Percentiles rank a stretch among this genome's conserved stretches.
Conservation (phyloP, 2,113 vertebrate species). For the Cyphomyrus discorhynchus region DNA sequence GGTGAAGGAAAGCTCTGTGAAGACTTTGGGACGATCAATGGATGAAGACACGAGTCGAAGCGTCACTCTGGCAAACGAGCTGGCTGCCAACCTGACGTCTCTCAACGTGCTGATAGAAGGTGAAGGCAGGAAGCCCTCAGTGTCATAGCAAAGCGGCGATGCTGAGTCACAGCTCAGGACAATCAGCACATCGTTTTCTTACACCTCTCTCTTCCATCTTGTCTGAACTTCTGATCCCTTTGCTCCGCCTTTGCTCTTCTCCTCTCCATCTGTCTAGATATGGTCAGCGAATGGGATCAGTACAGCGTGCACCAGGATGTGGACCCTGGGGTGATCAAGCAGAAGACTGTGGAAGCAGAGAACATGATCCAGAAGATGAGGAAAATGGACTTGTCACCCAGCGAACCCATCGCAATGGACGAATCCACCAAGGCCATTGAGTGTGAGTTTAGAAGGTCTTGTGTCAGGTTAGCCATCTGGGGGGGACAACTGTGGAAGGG, state of each 20-base stretch:
- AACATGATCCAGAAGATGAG: conserved; percentile 72
- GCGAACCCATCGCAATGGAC: conserved; percentile 59
- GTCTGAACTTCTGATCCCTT: neutral
- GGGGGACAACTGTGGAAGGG: neutral
- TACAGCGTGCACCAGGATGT: conserved; percentile 75
- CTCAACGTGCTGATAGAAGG: conserved; percentile 77
- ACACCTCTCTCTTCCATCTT: neutral
- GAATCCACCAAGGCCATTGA: conserved; percentile 70
- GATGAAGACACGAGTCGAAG: conserved; percentile 67
- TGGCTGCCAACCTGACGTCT: conserved; percentile 63
- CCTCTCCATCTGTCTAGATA: conserved; percentile 60
- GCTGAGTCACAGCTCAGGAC: neutral
- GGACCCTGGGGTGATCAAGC: conserved; percentile 62
- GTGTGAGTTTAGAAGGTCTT: conserved; percentile 53
- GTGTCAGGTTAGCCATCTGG: neutral
- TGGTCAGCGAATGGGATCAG: conserved; percentile 76
- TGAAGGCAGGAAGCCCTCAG: conserved; percentile 33
- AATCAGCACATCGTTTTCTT: neutral
- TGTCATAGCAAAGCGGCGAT: neutral
- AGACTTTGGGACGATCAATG: conserved; percentile 53
- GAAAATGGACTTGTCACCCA: conserved; percentile 59
- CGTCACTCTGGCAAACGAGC: conserved; percentile 60
- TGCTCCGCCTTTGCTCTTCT: neutral
- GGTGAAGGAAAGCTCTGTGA: conserved; percentile 63
- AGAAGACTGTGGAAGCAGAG: conserved; percentile 58